A percentile compares a stretch with the other conserved stretches of the same genome.
Conservation (phyloP, 1,140 invertebrate genomes). For the Drosophila suzukii region DNA sequence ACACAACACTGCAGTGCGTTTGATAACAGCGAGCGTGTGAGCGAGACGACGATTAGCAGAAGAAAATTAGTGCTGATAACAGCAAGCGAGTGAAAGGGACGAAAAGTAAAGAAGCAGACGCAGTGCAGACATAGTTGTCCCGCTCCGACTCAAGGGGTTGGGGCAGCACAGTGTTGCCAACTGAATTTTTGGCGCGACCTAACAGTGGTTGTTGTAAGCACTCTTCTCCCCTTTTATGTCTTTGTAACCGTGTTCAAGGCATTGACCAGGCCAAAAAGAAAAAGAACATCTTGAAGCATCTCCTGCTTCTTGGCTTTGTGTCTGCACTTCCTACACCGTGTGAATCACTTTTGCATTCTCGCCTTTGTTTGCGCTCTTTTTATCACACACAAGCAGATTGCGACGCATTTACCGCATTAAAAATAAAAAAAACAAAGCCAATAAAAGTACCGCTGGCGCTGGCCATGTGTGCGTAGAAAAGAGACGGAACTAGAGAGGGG, state of each 20-base stretch:
- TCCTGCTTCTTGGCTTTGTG: constrained; percentile 52
- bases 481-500: constrained; percentile 15
- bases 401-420: constrained; percentile 49
- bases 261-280: constrained; percentile 47
- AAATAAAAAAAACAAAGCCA: constrained; percentile 33
- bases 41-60: constrained; percentile 1
- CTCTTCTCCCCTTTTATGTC: constrained; percentile 26
- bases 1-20: constrained; percentile 1
- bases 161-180: constrained; percentile 64
- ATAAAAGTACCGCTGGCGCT: constrained; percentile 37
- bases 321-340: constrained; percentile 55
- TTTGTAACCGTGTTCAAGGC: constrained; percentile 37
- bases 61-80: constrained; percentile 6
- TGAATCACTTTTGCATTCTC: constrained; percentile 47
- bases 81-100: constrained; percentile 9
- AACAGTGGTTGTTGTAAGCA: constrained; percentile 71
- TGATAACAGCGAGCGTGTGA: constrained; percentile 46
- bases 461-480: constrained; percentile 33
- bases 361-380: constrained; percentile 38
- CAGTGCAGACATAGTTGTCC: constrained; percentile 35
- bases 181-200: constrained; percentile 73
- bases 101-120: constrained; percentile 10
- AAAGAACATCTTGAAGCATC: constrained; percentile 33
- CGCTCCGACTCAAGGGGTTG: constrained; percentile 34
- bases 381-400: constrained; percentile 37